A percentile compares a stretch with the other conserved stretches of the same genome.
Conservation (phyloP, 2,797 vertebrate genomes). For the Okamejei kenojei region DNA sequence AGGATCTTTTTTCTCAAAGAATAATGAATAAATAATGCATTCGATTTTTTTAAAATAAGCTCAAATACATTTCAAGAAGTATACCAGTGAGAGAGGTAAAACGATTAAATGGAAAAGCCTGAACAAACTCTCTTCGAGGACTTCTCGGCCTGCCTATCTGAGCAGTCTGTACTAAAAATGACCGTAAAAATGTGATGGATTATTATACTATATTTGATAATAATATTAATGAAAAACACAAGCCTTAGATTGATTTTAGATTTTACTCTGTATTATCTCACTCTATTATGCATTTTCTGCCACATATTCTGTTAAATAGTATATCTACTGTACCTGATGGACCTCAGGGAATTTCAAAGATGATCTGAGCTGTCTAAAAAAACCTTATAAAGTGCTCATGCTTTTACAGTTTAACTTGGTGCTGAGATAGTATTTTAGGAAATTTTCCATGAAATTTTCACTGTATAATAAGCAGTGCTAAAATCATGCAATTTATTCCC, state of each 20-base stretch:
- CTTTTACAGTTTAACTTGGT: constrained; percentile 10
- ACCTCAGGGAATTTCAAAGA: constrained; percentile 33
- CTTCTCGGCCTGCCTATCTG: not conserved
- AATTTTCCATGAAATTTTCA: constrained; percentile 12
- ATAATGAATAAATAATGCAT: not conserved
- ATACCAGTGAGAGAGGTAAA: not conserved
- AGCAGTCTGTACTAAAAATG: not conserved
- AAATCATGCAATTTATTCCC: constrained; percentile 31
- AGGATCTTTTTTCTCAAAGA: not conserved
- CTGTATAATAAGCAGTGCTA: constrained; percentile 30
- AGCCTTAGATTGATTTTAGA: constrained; percentile 5
- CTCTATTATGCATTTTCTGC: not conserved
- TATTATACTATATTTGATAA: constrained; percentile 12
- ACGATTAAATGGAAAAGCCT: not conserved
- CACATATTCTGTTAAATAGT: constrained; percentile 25
- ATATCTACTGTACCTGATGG: constrained; percentile 20
- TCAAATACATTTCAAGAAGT: not conserved
- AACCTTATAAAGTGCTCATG: constrained; percentile 25
- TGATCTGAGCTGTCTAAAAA: constrained; percentile 28
- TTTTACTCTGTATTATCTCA: constrained; percentile 26
- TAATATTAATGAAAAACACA: constrained; percentile 20
- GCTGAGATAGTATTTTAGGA: constrained; percentile 29
- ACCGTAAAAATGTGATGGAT: constrained; percentile 7
- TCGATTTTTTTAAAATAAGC: not conserved
- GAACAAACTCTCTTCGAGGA: not conserved